Base-by-base conservation (phyloP, 2,888 invertebrate species). In the Tetramorium bicarinatum region DNA sequence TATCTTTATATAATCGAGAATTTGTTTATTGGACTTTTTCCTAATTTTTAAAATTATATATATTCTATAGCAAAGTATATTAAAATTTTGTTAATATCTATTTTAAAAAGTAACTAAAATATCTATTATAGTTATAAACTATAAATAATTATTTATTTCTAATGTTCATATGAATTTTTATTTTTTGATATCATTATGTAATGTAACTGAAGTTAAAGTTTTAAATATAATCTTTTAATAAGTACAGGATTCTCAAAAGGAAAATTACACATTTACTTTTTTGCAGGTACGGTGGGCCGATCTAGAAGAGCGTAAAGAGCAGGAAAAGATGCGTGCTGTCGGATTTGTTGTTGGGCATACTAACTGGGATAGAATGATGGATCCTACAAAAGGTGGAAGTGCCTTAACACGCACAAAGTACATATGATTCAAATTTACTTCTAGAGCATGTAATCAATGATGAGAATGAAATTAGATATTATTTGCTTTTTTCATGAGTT, bases 271-370 rank as follows among this genome's bases (percentile, higher is more conserved):
- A n/a, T 2, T 54, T 44, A 34, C 29, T 38, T 52, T 49, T 74
- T 56, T 92, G 44, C 93, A 99, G 99, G 99, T 99, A 91, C 97
- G 99, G 92, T 99, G 99, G 99, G 99, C 99, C 72, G 99, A 99
- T 95, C 96, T 99, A 93, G 99, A 99, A 96, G 99, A 99, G 95
- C 96, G 97, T 93, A 97, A 98, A 92, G 96, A 98, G 92, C 99
- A 99, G 95, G 97, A 98, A 94, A 98, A 98, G 95, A 97, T 99
- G 97, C 97, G 99, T 75, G 98, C 98, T 41, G 97, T 99, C 87
- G 99, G 99, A 34, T 99, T 99, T 95, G 98, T 99, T 75, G 98
- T 99, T 84, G 99, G 99, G 0, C 99, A 99, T 93, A 99, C 99
- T 0, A 98, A 99, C 95, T 99, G 99, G 99, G 97, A 97, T 87